phyloP scores from a whole-genome alignment of 2,113 vertebrate genomes.

The Mesembrinibis cayennensis region DNA sequence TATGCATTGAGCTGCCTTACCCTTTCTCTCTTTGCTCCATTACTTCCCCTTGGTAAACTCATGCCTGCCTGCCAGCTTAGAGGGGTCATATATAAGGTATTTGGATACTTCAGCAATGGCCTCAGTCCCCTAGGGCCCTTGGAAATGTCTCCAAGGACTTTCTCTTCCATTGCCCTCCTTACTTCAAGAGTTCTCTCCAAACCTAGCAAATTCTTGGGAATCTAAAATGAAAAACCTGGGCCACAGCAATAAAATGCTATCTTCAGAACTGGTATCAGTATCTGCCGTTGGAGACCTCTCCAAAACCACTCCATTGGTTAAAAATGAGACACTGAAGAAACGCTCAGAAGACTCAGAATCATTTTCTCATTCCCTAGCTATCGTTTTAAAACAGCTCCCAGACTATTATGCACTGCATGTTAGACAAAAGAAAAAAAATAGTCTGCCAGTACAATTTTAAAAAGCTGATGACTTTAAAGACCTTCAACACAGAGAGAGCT shows the following conservation, averaged over 20 bases:
- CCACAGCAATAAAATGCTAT: background rate
- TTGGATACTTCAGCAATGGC: background rate
- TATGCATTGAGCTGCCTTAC: background rate
- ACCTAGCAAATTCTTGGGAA: background rate
- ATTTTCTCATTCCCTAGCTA: background rate
- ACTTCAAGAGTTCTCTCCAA: background rate
- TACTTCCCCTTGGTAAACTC: background rate
- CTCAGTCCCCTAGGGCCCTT: background rate
- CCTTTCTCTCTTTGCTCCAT: background rate
- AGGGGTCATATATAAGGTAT: background rate
- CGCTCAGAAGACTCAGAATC: background rate
- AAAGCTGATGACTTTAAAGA: conserved; percentile 12
- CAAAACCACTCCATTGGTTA: background rate
- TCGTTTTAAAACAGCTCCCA: background rate
- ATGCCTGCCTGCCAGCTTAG: background rate
- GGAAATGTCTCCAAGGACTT: background rate
- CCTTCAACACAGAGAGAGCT: background rate
- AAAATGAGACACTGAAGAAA: background rate
- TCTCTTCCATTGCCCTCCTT: background rate
- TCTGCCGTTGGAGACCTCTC: background rate
- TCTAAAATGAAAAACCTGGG: background rate
- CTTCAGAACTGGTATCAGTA: background rate
- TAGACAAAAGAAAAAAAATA: background rate
- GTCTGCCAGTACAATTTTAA: background rate
- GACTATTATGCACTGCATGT: background rate